phyloP scores from a whole-genome alignment of 2,797 vertebrate genomes.

The Ara ararauna region DNA sequence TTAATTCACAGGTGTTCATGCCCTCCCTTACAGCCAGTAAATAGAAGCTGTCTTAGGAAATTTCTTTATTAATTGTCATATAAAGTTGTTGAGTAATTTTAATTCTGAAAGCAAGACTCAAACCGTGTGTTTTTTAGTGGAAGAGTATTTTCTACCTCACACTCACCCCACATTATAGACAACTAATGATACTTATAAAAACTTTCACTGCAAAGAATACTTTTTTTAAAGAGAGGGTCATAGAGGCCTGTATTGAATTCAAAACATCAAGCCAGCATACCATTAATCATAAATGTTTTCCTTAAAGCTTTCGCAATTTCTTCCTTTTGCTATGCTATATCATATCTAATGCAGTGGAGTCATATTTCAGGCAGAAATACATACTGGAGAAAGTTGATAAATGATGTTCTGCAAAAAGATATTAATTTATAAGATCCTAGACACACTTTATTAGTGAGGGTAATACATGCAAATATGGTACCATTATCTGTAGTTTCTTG shows the following conservation, averaged over 20 bases:
- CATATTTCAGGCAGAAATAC: conserved; percentile 26
- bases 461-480: conserved; percentile 18
- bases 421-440: background rate
- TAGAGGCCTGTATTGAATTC: conserved; percentile 20
- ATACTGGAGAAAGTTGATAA: conserved; percentile 48
- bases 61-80: background rate
- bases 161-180: background rate
- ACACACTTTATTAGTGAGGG: background rate
- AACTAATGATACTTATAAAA: conserved; percentile 4
- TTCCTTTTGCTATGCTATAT: conserved; percentile 13
- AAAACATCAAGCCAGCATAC: conserved; percentile 11
- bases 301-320: background rate
- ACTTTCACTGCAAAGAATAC: background rate
- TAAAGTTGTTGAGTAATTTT: background rate
- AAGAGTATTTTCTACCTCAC: background rate
- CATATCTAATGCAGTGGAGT: background rate
- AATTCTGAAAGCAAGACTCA: conserved; percentile 11
- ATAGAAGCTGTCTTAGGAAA: background rate
- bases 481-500: background rate
- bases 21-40: background rate
- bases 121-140: background rate
- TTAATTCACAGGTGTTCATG: background rate
- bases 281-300: conserved; percentile 27
- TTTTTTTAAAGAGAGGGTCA: background rate
- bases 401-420: background rate